A percentile compares a stretch with the other conserved stretches of the same genome.
These are phyloP conservation scores for Sphaeridia pumilis DNA, from an alignment of 2,888 invertebrate species.

Conservation along the genomic window DNA sequence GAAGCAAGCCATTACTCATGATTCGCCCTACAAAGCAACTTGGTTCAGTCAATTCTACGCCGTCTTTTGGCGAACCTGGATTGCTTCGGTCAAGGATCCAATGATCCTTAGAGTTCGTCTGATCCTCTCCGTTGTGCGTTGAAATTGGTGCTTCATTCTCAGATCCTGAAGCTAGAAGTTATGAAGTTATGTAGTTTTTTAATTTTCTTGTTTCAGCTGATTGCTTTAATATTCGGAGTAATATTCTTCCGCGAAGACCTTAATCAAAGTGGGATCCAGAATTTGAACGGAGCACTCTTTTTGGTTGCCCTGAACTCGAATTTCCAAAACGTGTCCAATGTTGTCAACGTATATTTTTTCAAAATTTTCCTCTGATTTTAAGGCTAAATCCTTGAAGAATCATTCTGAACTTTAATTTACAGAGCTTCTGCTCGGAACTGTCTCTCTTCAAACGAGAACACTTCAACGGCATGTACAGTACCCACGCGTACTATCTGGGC, in stretches of 20 bases:
- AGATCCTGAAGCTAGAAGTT: background rate
- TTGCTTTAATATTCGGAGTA: slow-evolving; percentile 71
- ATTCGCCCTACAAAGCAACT: slow-evolving; percentile 63
- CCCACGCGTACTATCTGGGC: slow-evolving; percentile 79
- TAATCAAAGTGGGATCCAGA: slow-evolving; percentile 81
- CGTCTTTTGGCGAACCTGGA: slow-evolving; percentile 80
- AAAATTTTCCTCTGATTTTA: background rate
- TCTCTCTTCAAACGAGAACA: slow-evolving; percentile 41
- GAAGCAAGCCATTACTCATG: slow-evolving; percentile 8
- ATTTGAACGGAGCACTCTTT: slow-evolving; percentile 85
- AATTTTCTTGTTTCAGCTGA: slow-evolving; percentile 52
- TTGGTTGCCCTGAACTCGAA: slow-evolving; percentile 85
- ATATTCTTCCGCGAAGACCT: slow-evolving; percentile 73
- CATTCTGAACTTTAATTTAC: background rate
- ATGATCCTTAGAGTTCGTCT: slow-evolving; percentile 77
- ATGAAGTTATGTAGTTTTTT: background rate
- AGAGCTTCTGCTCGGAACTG: slow-evolving; percentile 12
- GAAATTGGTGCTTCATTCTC: background rate
- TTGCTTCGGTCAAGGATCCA: slow-evolving; percentile 79
- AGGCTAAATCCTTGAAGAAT: background rate
- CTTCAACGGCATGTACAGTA: slow-evolving; percentile 77
- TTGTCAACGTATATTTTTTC: slow-evolving; percentile 8
- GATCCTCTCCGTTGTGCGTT: slow-evolving; percentile 77
- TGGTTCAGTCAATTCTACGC: slow-evolving; percentile 82
- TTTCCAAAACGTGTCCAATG: slow-evolving; percentile 46